Evolutionary conservation across 2,113 vertebrate genomes (phyloP).

Genomic region (Oreotrochilus melanogaster): DNA sequence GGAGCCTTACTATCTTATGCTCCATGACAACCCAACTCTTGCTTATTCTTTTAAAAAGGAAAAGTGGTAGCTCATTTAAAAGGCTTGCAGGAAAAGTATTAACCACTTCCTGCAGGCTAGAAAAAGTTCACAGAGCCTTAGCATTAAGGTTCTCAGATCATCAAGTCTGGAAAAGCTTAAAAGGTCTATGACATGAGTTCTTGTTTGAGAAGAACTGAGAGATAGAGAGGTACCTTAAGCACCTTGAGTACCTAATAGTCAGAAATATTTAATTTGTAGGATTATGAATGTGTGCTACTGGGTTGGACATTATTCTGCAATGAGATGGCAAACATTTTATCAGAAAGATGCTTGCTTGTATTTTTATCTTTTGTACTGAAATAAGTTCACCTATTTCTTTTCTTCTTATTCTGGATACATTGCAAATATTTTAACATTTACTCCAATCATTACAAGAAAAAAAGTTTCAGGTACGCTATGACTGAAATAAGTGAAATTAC

Average conservation of each 20-base stretch:
- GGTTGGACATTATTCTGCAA: neutral
- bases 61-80: neutral
- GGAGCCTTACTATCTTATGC: neutral
- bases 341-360: neutral
- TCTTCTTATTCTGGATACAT: neutral
- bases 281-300: neutral
- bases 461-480: neutral
- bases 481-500: neutral
- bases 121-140: neutral
- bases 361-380: neutral
- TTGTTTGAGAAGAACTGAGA: neutral
- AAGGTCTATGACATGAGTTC: neutral
- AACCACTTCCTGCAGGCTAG: neutral
- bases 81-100: neutral
- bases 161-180: neutral
- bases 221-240: accelerated
- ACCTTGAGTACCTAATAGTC: neutral
- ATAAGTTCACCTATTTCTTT: neutral
- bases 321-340: neutral
- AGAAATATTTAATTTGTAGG: neutral
- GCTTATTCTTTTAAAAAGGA: neutral
- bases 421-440: neutral
- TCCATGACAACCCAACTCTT: neutral
- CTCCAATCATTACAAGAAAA: neutral
- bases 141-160: neutral